Evolutionary conservation across 2,113 vertebrate species (phyloP), one percentile per base, ranked within the genome.

Genomic region (Nothobranchius furzeri): DNA sequence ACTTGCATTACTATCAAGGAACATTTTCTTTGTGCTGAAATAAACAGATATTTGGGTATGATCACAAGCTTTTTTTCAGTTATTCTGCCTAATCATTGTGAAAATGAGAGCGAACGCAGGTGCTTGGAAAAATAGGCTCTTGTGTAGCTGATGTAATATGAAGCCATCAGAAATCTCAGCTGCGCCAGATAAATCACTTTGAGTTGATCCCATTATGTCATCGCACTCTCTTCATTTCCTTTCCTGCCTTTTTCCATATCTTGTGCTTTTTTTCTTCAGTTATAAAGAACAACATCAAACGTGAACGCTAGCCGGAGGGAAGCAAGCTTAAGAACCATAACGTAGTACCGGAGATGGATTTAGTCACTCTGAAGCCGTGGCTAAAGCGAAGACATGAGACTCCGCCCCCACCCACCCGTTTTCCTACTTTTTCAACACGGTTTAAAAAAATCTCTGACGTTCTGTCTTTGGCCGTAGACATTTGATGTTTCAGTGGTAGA

Each of bases 171-270:
- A 46, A 30, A 71, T 17, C 30, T 60, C 43, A 1, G 15, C 59
- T 47, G 57, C 58, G 48, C 13, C 66, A 60, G 37, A 54, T 58
- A n/a, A 42, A 70, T 6, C 52, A 59, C 56, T 62, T 3, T 7
- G 57, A 57, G 63, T 50, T 66, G 79, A 78, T 83, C 65, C 20
- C 62, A 63, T 64, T 84, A 73, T 79, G 73, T 79, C 81, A 75
- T 13, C 59, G 30, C 10, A n/a, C 61, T 47, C 10, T 52, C 54
- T 64, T 54, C 12, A 62, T 57, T 70, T 68, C 55, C 30, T 40
- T 17, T 55, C 45, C 42, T 45, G 36, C 54, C 74, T 35, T 60
- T 17, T 58, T 65, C 46, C 53, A n/a, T 25, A 69, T 40, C 37
- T 9, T 0, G 4, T 46, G 13, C 13, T 15, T 0, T 5, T 17